Base-by-base conservation (phyloP, 2,113 vertebrate species). In the Muntiacus muntjak region DNA sequence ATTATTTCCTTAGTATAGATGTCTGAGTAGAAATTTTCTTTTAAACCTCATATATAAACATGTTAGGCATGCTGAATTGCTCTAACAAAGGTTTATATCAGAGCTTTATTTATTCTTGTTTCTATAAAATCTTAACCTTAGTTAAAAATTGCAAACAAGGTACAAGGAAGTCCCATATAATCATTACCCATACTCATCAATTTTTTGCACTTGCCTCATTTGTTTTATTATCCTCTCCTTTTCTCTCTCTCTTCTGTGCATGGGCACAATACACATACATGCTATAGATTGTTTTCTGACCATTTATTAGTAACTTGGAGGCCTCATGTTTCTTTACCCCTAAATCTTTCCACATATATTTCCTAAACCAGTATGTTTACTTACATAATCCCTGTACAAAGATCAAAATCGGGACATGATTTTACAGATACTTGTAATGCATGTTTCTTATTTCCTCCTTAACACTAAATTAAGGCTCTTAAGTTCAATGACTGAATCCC, bases 371-470 rank as follows among this genome's bases (percentile, higher is more conserved):
- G 21, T 40, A 50, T 40, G 50, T 64, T 87, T 60, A 88, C 26
- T 90, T 83, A 55, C 21, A 74, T 64, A 76, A 95, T 96, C 23
- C 15, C 28, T 43, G 15, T n/a, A 58, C 6, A 93, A 47, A 71
- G 74, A 90, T 54, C 54, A 90, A 81, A 47, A 82, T 76, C 8
- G 30, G 3, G 45, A 7, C 6, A 36, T 57, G 6, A 21, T 55
- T 96, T 88, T 81, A 79, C 14, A 82, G 19, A 60, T 64, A 89
- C 79, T n/a, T 79, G 47, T 21, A 92, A 79, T 28, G 0, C 55
- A 57, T 64, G 25, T 87, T 94, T 95, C 45, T 79, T 67, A 92
- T 86, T 97, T 95, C 33, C 40, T 93, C 28, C 26, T 91, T 28
- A 83, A 52, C 0, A 85, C 11, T 47, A 23, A 84, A 58, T 43